Conservation (phyloP, 2,888 invertebrate genomes). For the Standfussiana lucernea region DNA sequence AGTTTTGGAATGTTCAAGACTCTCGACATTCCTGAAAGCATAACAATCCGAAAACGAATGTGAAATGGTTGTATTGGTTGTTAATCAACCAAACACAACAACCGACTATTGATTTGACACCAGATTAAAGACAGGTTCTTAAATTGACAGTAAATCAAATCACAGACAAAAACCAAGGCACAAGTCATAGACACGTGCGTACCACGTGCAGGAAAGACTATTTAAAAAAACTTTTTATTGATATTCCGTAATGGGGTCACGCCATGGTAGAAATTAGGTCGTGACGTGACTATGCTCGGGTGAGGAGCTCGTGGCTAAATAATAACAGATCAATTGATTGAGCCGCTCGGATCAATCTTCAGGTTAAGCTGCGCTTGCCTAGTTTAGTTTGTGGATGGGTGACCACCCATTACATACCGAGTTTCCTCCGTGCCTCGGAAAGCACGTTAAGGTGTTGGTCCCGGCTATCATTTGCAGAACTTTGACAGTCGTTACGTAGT, state of each 20-base stretch:
- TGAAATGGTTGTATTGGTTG: constrained; percentile 6
- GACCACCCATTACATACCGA: too few relatives aligned
- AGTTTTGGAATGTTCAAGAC: neutral
- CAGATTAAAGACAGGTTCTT: neutral
- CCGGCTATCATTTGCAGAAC: too few relatives aligned
- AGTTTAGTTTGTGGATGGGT: too few relatives aligned
- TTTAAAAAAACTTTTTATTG: constrained; percentile 50
- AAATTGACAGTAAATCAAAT: neutral
- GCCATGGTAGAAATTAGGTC: constrained; percentile 49
- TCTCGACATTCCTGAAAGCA: constrained; percentile 9
- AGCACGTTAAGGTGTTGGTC: too few relatives aligned
- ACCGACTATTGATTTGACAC: neutral
- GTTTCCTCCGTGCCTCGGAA: too few relatives aligned
- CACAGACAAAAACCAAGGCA: neutral
- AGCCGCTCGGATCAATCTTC: too few relatives aligned
- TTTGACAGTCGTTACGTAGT: too few relatives aligned
- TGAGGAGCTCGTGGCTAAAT: too few relatives aligned
- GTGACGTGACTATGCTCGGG: constrained; percentile 43
- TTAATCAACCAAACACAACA: constrained; percentile 20
- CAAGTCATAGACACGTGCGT: constrained; percentile 20
- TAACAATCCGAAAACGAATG: neutral
- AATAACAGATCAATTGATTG: too few relatives aligned
- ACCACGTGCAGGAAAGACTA: constrained; percentile 15
- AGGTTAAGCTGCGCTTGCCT: too few relatives aligned
- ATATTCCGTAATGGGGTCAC: constrained; percentile 49